Evolutionary conservation across 1,140 invertebrate species (phyloP).

Genomic region (Pemphigus obesinymphae): DNA sequence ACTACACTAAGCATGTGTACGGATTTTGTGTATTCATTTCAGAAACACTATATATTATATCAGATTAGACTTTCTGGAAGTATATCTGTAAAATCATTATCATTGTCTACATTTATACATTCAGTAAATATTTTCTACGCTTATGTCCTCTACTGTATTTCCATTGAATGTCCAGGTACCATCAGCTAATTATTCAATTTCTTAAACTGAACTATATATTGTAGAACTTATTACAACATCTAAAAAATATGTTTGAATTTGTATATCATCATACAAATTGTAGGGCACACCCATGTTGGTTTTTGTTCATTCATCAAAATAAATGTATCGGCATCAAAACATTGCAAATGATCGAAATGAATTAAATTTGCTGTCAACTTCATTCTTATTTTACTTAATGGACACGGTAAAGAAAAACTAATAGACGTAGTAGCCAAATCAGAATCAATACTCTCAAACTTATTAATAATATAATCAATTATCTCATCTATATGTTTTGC

Average conservation of each 20-base stretch:
- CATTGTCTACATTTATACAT: conserved; percentile 19
- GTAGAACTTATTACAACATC: conserved; percentile 10
- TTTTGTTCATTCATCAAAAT: conserved; percentile 98
- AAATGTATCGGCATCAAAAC: conserved; percentile 92
- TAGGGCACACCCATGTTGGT: conserved; percentile 96
- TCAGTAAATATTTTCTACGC: too few relatives aligned
- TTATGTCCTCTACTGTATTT: too few relatives aligned
- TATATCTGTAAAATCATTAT: background rate
- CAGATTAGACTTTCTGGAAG: background rate
- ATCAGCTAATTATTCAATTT: conserved; percentile 38
- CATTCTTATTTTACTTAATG: conserved; percentile 93
- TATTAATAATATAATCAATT: conserved; percentile 49
- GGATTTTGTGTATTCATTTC: too few relatives aligned
- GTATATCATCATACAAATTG: conserved; percentile 51
- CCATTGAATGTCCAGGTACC: too few relatives aligned
- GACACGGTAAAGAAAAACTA: conserved; percentile 56
- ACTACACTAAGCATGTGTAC: too few relatives aligned
- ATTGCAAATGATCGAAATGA: conserved; percentile 92
- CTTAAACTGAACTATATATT: background rate
- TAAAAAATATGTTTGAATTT: conserved; percentile 37
- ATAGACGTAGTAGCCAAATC: conserved; percentile 42
- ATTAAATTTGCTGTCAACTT: conserved; percentile 79
- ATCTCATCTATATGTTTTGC: conserved; percentile 84
- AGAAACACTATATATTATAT: too few relatives aligned
- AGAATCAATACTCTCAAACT: conserved; percentile 13